phyloP scores from a whole-genome alignment of 2,113 vertebrate species.

The Platycercus adscitus region DNA sequence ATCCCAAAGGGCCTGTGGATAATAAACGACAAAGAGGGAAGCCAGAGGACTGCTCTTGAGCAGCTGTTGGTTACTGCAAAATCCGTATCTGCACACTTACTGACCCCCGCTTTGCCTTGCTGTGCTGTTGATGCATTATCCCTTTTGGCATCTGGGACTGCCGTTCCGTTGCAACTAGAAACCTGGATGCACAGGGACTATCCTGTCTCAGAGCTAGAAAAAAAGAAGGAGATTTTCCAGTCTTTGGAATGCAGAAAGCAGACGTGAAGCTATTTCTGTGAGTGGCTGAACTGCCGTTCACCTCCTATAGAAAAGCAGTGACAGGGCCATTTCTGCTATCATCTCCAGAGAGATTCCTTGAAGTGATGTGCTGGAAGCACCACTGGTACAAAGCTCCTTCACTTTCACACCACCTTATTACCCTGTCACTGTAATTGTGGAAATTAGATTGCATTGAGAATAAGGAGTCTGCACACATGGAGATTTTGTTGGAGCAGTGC shows the following conservation, averaged over 20 bases:
- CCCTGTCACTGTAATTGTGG: not conserved
- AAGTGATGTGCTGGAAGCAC: not conserved
- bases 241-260: constrained; percentile 30
- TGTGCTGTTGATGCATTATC: fast-evolving
- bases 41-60: not conserved
- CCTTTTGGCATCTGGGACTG: not conserved
- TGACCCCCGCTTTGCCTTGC: fast-evolving
- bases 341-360: not conserved
- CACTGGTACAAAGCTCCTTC: not conserved
- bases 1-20: too few species aligned
- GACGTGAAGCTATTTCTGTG: not conserved
- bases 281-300: not conserved
- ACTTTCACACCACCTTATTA: not conserved
- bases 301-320: not conserved
- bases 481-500: not conserved
- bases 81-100: fast-evolving
- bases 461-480: not conserved
- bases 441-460: not conserved
- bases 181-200: not conserved
- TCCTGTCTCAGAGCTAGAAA: not conserved
- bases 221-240: constrained; percentile 14
- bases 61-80: fast-evolving
- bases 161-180: not conserved
- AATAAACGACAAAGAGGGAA: not conserved
- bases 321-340: not conserved